Evolutionary conservation across 2,113 vertebrate genomes (phyloP).

Genomic region (Formicarius rufipectus): DNA sequence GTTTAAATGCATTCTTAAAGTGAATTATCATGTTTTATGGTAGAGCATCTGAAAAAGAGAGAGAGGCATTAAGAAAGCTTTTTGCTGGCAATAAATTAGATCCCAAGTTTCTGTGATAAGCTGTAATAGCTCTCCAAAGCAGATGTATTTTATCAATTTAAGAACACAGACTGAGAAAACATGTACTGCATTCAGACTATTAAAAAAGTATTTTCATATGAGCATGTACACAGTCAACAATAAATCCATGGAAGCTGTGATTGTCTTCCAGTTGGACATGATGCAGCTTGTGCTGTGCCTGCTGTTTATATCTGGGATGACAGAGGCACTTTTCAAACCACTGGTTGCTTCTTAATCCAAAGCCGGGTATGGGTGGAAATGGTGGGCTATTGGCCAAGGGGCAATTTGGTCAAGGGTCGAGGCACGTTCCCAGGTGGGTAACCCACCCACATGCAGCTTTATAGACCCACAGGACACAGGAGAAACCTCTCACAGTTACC

Average conservation of each 20-base stretch:
- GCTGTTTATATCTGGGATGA: not conserved
- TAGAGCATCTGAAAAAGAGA: conserved; percentile 6
- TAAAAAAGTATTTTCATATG: conserved; percentile 7
- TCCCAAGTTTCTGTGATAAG: conserved; percentile 47
- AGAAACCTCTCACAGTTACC: not conserved
- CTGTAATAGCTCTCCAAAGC: conserved; percentile 48
- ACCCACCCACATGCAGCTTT: not conserved
- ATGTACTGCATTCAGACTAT: not conserved
- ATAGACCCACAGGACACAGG: not conserved
- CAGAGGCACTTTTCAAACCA: not conserved
- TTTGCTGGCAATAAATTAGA: conserved; percentile 45
- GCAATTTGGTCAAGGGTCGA: not conserved
- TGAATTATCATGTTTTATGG: conserved; percentile 42
- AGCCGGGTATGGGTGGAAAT: not conserved
- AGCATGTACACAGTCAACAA: conserved; percentile 23
- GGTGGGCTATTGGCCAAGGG: not conserved
- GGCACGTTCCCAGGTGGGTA: not conserved
- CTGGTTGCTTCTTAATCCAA: not conserved
- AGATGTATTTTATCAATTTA: conserved; percentile 66
- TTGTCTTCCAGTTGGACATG: not conserved
- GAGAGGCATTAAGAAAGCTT: conserved; percentile 21
- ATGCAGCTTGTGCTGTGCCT: not conserved
- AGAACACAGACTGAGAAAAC: conserved; percentile 21
- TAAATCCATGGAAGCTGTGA: not conserved
- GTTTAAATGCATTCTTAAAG: conserved; percentile 45